Evolutionary conservation across 2,113 vertebrate species (phyloP).

Genomic region (Gymnarchus niloticus): DNA sequence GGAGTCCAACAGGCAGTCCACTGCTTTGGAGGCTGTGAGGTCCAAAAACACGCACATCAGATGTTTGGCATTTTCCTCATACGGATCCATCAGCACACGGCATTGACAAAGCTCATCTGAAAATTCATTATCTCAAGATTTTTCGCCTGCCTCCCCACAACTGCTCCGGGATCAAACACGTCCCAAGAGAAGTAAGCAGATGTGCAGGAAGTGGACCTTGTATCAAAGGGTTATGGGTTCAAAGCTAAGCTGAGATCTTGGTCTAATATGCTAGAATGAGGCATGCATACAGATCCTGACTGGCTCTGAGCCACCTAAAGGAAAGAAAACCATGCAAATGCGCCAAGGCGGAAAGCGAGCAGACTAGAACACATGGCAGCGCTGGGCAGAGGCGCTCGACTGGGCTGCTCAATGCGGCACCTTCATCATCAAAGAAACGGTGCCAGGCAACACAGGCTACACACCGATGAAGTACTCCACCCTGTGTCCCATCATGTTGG

Average conservation of each 20-base stretch:
- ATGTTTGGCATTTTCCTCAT: neutral
- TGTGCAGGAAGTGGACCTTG: neutral
- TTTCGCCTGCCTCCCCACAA: neutral
- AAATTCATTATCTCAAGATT: neutral
- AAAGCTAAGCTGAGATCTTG: neutral
- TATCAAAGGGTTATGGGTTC: neutral
- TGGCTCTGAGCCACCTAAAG: neutral
- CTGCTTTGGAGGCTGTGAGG: constrained; percentile 85
- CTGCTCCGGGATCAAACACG: neutral
- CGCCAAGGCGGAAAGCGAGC: neutral
- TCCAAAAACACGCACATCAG: neutral
- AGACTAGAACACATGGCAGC: neutral
- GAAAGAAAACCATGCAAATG: neutral
- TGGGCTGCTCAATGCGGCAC: neutral
- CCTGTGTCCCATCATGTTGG: constrained; percentile 96
- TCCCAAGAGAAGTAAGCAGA: neutral
- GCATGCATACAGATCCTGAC: neutral
- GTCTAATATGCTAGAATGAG: neutral
- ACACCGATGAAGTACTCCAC: constrained; percentile 97
- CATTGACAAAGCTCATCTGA: neutral
- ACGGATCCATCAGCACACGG: neutral
- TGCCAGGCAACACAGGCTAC: constrained; percentile 25
- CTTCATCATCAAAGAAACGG: neutral
- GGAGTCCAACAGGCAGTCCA: constrained; percentile 93
- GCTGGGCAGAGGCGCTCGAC: neutral